These are phyloP conservation scores for Scrobipalpa costella DNA, from an alignment of 2,888 invertebrate species.

Conservation along the genomic window DNA sequence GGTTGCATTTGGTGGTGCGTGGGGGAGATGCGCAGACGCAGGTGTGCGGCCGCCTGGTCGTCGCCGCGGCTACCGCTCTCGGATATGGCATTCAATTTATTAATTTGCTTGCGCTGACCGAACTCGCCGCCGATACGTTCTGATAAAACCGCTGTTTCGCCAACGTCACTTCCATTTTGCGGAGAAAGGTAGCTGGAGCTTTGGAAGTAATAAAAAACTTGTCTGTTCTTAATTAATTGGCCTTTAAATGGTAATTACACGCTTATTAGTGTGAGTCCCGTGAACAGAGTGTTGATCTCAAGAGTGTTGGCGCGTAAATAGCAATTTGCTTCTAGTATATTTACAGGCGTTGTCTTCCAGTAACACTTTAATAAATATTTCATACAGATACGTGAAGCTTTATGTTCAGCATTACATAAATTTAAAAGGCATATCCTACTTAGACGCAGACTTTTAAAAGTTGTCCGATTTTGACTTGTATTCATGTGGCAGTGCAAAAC, in stretches of 20 bases:
- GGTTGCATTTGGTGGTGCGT: constrained; percentile 41
- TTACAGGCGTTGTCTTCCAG: neutral
- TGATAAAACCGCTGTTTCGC: constrained; percentile 29
- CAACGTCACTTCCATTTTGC: constrained; percentile 29
- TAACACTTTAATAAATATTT: neutral
- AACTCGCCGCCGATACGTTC: constrained; percentile 29
- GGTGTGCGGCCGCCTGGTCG: constrained; percentile 77
- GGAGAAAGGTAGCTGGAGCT: constrained; percentile 33
- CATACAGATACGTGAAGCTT: neutral
- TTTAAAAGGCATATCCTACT: no score
- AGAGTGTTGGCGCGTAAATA: neutral
- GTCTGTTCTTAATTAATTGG: constrained; percentile 9
- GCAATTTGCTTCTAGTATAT: neutral
- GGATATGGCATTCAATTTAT: constrained; percentile 77
- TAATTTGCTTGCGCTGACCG: constrained; percentile 73
- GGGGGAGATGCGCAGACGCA: constrained; percentile 69
- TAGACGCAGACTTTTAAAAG: no score
- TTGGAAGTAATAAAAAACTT: constrained; percentile 18
- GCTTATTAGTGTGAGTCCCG: neutral
- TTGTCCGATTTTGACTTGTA: no score
- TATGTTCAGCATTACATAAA: no score
- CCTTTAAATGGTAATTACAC: constrained; percentile 9
- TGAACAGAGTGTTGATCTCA: neutral
- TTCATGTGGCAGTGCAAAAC: no score
- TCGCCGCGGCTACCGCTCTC: constrained; percentile 70